A percentile compares a stretch with the other conserved stretches of the same genome.
These are phyloP conservation scores for Euphydryas editha DNA, from an alignment of 2,888 invertebrate genomes.

Conservation along the genomic window DNA sequence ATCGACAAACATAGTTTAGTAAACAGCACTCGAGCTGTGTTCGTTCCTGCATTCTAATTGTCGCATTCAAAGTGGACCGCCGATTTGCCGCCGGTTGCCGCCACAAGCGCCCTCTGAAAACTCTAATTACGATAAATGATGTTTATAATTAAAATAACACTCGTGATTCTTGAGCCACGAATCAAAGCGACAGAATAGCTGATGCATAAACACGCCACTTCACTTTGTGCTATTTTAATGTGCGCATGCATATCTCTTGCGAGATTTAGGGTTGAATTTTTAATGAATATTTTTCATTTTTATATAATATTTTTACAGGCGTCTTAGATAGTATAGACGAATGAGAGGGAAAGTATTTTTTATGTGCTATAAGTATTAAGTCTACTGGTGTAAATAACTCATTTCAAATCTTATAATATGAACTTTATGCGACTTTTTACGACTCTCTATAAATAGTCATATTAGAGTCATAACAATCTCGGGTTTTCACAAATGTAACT, in stretches of 20 bases:
- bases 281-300: constrained; percentile 19
- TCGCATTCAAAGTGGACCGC: constrained; percentile 68
- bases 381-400: too few relatives aligned
- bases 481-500: neutral
- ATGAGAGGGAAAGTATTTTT: too few relatives aligned
- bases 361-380: too few relatives aligned
- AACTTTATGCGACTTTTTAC: too few relatives aligned
- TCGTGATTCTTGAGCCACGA: constrained; percentile 58
- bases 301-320: neutral
- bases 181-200: constrained; percentile 71
- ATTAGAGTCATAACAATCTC: neutral
- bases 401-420: too few relatives aligned
- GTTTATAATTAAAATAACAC: constrained; percentile 83
- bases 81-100: constrained; percentile 70
- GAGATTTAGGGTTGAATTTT: constrained; percentile 40
- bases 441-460: neutral
- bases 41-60: constrained; percentile 75
- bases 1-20: constrained; percentile 66
- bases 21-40: constrained; percentile 57
- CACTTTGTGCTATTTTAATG: constrained; percentile 62
- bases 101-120: constrained; percentile 65
- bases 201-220: constrained; percentile 70
- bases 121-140: constrained; percentile 81
- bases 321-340: neutral
- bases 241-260: constrained; percentile 48